Conservation (phyloP, 2,888 invertebrate species). For the Synergus japonicus region DNA sequence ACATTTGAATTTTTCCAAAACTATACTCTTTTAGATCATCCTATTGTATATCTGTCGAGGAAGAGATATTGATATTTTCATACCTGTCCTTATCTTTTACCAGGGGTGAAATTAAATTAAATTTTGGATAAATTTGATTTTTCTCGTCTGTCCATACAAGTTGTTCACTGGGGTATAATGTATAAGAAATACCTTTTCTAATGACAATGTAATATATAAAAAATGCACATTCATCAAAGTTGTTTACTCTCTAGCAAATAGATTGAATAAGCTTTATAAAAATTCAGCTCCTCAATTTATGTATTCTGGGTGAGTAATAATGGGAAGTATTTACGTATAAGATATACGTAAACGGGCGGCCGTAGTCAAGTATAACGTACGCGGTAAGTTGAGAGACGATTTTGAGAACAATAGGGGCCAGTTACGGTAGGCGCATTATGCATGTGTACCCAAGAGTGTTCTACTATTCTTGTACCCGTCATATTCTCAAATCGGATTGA, state of each 20-base stretch:
- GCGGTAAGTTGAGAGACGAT: conserved; percentile 9
- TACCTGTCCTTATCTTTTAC: no score
- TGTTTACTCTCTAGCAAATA: background rate
- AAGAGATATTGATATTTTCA: no score
- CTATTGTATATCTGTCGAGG: no score
- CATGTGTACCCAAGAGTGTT: conserved; percentile 21
- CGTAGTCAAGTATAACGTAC: conserved; percentile 8
- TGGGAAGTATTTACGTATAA: conserved; percentile 12
- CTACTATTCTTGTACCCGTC: background rate
- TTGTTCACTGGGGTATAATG: no score
- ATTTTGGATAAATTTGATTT: no score
- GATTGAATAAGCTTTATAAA: background rate
- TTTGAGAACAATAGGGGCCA: conserved; percentile 31
- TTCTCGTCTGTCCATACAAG: no score
- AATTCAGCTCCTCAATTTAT: background rate
- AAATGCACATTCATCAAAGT: no score
- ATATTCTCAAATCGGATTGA: conserved; percentile 13
- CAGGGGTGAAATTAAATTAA: no score
- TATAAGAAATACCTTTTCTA: no score
- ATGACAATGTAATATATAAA: no score
- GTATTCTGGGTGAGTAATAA: conserved; percentile 18
- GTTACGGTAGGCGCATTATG: conserved; percentile 17
- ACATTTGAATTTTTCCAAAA: no score
- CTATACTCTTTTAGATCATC: no score
- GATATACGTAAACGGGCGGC: conserved; percentile 9